Percentiles rank a stretch among this genome's conserved stretches.
phyloP scores from a whole-genome alignment of 2,113 vertebrate species.

The Apaloderma vittatum region DNA sequence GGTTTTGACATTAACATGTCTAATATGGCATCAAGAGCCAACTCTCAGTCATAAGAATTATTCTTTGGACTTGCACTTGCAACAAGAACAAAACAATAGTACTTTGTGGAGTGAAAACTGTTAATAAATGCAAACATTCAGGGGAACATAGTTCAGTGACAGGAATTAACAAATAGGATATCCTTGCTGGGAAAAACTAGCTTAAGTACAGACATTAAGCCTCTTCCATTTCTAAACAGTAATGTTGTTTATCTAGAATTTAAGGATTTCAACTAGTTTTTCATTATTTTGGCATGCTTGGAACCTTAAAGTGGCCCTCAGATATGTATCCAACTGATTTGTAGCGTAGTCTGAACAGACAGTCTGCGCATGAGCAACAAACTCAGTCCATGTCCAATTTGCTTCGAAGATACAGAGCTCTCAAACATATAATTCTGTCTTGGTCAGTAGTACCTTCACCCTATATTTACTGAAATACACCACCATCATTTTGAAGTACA shows the following conservation, averaged over 20 bases:
- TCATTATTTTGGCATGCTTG: neutral
- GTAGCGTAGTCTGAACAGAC: neutral
- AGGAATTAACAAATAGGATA: neutral
- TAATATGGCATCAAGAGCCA: neutral
- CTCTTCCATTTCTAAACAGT: neutral
- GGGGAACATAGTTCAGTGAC: rapidly evolving
- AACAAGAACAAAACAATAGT: neutral
- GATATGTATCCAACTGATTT: neutral
- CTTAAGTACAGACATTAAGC: neutral
- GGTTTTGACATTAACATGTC: neutral
- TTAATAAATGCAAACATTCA: neutral
- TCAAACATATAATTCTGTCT: neutral
- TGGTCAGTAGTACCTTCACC: neutral
- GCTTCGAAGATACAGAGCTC: neutral
- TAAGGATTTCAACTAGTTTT: neutral
- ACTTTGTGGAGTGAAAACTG: neutral
- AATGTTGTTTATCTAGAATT: neutral
- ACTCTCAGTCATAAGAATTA: neutral
- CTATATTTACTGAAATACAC: neutral
- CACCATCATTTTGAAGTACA: neutral
- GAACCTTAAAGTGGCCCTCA: neutral
- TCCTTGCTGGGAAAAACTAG: neutral
- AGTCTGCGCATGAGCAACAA: neutral
- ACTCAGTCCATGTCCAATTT: neutral
- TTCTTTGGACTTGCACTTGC: neutral